phyloP scores from a whole-genome alignment of 1,140 invertebrate species.

The Trypoxylus dichotomus region DNA sequence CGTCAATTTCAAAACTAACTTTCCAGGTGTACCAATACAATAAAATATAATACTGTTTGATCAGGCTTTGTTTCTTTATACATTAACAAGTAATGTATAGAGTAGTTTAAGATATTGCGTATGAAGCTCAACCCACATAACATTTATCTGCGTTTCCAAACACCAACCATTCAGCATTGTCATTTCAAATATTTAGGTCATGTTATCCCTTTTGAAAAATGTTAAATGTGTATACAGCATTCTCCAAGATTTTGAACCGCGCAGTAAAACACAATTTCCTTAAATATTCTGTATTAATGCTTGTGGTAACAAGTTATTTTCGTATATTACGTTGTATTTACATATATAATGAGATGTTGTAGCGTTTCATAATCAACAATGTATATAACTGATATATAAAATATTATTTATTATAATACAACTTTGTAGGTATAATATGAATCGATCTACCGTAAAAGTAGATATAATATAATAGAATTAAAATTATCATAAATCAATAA shows the following conservation, averaged over 20 bases:
- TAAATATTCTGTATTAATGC: constrained; percentile 3
- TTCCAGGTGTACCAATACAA: too few species aligned
- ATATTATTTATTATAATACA: constrained; percentile 2
- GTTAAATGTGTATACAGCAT: background rate
- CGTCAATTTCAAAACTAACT: too few species aligned
- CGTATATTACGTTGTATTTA: background rate
- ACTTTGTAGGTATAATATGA: background rate
- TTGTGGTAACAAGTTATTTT: constrained; percentile 8
- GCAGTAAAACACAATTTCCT: background rate
- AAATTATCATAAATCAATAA: constrained; percentile 1
- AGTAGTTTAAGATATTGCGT: too few species aligned
- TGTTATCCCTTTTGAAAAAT: too few species aligned
- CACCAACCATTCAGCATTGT: too few species aligned
- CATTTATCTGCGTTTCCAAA: too few species aligned
- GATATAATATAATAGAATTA: background rate
- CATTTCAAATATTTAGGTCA: too few species aligned
- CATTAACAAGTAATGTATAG: too few species aligned
- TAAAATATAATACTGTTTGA: too few species aligned
- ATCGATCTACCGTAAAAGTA: background rate
- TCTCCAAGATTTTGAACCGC: background rate
- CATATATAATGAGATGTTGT: constrained; percentile 7
- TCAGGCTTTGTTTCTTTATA: too few species aligned
- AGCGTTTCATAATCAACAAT: constrained; percentile 21
- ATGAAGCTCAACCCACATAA: too few species aligned
- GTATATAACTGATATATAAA: constrained; percentile 19